Evolutionary conservation across 2,113 vertebrate species (phyloP).

Genomic region (Myotis brandtii): DNA sequence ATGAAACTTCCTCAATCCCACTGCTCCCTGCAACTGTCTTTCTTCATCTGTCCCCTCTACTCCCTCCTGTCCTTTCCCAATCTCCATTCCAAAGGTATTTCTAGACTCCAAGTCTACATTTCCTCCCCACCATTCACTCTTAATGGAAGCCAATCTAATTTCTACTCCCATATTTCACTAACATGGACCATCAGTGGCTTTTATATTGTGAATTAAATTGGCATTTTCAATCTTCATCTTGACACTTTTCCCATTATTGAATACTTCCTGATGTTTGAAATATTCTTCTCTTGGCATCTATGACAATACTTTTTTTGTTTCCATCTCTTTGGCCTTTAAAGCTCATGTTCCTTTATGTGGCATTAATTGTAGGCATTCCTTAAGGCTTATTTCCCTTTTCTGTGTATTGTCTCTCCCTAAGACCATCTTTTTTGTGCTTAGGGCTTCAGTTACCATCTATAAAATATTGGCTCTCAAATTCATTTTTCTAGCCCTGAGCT

Average conservation of each 20-base stretch:
- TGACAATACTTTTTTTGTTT: neutral
- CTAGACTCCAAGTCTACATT: neutral
- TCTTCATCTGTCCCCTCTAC: neutral
- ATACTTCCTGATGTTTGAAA: neutral
- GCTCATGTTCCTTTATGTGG: neutral
- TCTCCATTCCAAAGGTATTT: neutral
- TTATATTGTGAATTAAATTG: neutral
- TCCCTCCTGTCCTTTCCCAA: neutral
- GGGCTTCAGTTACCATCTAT: neutral
- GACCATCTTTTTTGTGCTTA: neutral
- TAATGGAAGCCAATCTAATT: neutral
- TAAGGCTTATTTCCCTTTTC: neutral
- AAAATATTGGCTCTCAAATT: neutral
- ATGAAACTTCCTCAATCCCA: neutral
- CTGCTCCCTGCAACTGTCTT: neutral
- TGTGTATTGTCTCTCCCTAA: neutral
- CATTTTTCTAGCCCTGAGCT: slow-evolving; percentile 5
- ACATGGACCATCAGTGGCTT: neutral
- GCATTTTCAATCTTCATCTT: neutral
- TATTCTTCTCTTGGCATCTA: neutral
- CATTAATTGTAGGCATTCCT: neutral
- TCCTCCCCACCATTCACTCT: neutral
- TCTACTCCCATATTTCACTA: neutral
- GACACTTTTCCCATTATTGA: neutral
- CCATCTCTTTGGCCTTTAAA: neutral